A percentile compares a stretch with the other conserved stretches of the same genome.
Conservation (phyloP, 2,113 vertebrate genomes). For the Diphyllodes magnificus region DNA sequence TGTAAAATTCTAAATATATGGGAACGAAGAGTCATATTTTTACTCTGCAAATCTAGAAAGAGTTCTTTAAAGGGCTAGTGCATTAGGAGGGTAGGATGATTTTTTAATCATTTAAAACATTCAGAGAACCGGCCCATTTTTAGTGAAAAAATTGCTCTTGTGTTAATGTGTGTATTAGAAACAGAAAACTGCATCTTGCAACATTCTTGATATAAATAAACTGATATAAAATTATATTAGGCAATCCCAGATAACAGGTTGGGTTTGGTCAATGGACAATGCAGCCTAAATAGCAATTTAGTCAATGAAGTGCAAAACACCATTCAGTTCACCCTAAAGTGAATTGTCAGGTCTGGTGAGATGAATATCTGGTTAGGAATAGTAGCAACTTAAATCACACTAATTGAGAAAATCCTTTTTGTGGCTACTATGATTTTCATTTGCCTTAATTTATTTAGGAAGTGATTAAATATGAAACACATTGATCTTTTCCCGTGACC, state of each 20-base stretch:
- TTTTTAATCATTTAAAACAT: neutral
- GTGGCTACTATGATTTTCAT: neutral
- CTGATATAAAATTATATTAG: neutral
- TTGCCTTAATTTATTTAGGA: neutral
- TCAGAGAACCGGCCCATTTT: neutral
- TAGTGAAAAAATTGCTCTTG: neutral
- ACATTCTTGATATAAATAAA: neutral
- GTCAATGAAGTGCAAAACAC: neutral
- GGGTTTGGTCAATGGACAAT: neutral
- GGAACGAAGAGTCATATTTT: neutral
- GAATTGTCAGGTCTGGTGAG: neutral
- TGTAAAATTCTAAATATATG: neutral
- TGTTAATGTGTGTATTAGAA: neutral
- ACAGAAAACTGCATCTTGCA: neutral
- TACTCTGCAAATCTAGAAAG: neutral
- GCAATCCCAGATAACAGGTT: neutral
- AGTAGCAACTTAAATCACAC: neutral
- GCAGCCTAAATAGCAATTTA: neutral
- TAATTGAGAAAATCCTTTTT: neutral
- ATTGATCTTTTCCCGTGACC: neutral
- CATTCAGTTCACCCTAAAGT: neutral
- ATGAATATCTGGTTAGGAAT: neutral
- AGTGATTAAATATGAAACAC: neutral
- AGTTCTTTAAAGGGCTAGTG: neutral
- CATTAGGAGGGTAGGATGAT: neutral